phyloP scores from a whole-genome alignment of 2,888 invertebrate species.

The Monopis laevigella region DNA sequence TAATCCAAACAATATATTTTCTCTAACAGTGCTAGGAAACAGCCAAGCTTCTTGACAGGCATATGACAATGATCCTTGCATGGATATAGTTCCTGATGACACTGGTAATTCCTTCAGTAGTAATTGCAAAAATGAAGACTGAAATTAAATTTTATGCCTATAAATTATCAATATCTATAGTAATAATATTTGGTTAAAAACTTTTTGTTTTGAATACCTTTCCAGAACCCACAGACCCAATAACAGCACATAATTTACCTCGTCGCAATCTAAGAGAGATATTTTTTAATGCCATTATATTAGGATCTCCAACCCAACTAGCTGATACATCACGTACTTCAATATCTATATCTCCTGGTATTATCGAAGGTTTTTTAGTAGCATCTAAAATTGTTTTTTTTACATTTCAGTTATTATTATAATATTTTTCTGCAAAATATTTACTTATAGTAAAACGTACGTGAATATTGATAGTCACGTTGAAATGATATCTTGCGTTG shows the following conservation, averaged over 20 bases:
- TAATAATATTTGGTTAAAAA: too few species aligned
- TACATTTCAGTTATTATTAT: too few species aligned
- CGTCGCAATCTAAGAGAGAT: conserved; percentile 60
- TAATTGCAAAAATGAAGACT: conserved; percentile 73
- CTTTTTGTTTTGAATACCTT: conserved; percentile 68
- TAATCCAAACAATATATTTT: conserved; percentile 88
- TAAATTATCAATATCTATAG: too few species aligned
- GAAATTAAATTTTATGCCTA: too few species aligned
- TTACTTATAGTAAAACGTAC: too few species aligned
- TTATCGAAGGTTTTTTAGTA: too few species aligned
- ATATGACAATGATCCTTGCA: conserved; percentile 75
- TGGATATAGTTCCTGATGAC: conserved; percentile 67
- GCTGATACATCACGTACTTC: conserved; percentile 46
- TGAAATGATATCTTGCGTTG: conserved; percentile 25
- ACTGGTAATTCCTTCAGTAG: conserved; percentile 78
- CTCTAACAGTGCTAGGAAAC: conserved; percentile 77
- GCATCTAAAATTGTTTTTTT: too few species aligned
- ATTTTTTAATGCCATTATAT: conserved; percentile 62
- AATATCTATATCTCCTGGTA: conserved; percentile 38
- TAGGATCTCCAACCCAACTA: conserved; percentile 61
- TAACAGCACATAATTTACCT: conserved; percentile 73
- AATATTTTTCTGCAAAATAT: too few species aligned
- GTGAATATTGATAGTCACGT: too few species aligned
- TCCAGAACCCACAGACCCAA: conserved; percentile 81
- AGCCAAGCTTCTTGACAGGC: conserved; percentile 90